Conservation (phyloP, 2,113 vertebrate species). For the Larimichthys polyactis region DNA sequence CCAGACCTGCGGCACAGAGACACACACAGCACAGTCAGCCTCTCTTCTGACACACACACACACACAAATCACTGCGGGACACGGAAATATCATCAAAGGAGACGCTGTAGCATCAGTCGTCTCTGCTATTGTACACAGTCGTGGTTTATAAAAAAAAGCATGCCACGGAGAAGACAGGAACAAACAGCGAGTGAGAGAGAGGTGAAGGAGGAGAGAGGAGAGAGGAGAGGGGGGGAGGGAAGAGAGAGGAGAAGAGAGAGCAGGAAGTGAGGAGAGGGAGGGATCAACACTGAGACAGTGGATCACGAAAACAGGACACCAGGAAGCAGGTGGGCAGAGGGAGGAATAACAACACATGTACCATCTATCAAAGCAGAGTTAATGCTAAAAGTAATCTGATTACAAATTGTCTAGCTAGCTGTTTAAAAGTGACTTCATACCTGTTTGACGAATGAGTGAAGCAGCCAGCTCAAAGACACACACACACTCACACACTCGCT, state of each 20-base stretch:
- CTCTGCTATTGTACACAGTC: slow-evolving; percentile 38
- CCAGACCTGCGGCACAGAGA: slow-evolving; percentile 88
- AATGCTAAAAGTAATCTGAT: slow-evolving; percentile 41
- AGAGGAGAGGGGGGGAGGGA: too few relatives aligned
- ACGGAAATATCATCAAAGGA: slow-evolving; percentile 55
- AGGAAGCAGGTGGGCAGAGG: slow-evolving; percentile 75
- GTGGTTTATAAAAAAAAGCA: slow-evolving; percentile 69
- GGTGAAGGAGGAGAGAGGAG: background rate
- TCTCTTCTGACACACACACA: slow-evolving; percentile 13
- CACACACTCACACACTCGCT: slow-evolving; percentile 34
- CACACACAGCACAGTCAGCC: slow-evolving; percentile 62
- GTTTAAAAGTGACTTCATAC: slow-evolving; percentile 70
- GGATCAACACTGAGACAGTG: slow-evolving; percentile 74
- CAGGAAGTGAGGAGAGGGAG: slow-evolving; percentile 31
- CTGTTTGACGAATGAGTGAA: slow-evolving; percentile 77
- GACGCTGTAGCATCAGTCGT: slow-evolving; percentile 44
- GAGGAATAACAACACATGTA: slow-evolving; percentile 37
- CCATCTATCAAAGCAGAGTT: background rate
- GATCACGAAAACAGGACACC: slow-evolving; percentile 71
- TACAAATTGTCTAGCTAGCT: slow-evolving; percentile 58
- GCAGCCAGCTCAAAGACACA: slow-evolving; percentile 75
- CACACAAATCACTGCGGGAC: background rate
- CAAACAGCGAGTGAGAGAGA: slow-evolving; percentile 56
- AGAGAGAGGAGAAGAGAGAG: background rate
- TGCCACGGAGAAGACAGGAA: slow-evolving; percentile 77